Conservation (phyloP, 2,113 vertebrate genomes). For the Prunella fulvescens region DNA sequence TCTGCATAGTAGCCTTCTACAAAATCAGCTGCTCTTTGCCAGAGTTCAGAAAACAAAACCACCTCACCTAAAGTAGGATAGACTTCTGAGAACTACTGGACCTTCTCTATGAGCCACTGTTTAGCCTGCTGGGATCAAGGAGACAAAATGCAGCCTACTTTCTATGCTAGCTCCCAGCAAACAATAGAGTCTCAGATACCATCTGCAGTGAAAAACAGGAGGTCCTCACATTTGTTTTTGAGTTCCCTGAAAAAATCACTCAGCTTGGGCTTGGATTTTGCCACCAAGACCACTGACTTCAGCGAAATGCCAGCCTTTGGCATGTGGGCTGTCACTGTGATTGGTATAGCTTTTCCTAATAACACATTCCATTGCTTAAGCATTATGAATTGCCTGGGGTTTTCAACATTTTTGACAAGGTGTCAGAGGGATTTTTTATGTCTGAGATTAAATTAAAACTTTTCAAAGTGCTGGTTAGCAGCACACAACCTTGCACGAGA, state of each 20-base stretch:
- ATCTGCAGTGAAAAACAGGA: not conserved
- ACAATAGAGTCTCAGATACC: not conserved
- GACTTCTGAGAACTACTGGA: not conserved
- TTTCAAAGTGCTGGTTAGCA: not conserved
- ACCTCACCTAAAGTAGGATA: not conserved
- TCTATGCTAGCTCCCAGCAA: not conserved
- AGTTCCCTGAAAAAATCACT: slow-evolving; percentile 6
- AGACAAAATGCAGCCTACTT: not conserved
- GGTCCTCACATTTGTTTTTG: not conserved
- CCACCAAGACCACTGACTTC: slow-evolving; percentile 25
- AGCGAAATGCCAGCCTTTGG: not conserved
- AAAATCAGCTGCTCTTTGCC: not conserved
- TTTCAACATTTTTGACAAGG: slow-evolving; percentile 6
- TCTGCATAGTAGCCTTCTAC: slow-evolving; percentile 1
- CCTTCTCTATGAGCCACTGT: not conserved
- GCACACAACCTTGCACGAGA: not conserved
- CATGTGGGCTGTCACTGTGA: not conserved
- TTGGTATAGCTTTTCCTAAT: slow-evolving; percentile 18
- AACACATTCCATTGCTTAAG: not conserved
- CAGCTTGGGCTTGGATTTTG: slow-evolving; percentile 8
- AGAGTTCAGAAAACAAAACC: not conserved
- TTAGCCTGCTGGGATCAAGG: not conserved
- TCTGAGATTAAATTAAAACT: not conserved
- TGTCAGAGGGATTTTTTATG: not conserved
- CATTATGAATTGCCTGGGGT: not conserved